Evolutionary conservation across 2,888 invertebrate species (phyloP).

Genomic region (Acleris literana): DNA sequence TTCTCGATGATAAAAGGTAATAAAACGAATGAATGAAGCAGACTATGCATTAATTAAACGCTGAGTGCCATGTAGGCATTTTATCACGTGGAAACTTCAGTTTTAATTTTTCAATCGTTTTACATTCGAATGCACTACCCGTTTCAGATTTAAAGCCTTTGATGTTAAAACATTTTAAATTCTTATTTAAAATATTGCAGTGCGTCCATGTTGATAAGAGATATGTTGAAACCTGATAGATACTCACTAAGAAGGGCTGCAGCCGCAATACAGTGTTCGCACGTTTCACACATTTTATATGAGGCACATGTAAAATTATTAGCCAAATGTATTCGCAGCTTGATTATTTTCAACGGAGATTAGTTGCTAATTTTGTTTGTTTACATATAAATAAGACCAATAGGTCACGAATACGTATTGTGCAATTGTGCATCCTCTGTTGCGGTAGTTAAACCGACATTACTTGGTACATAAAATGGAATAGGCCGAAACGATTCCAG

Average conservation of each 20-base stretch:
- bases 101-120: slow-evolving; percentile 40
- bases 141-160: slow-evolving; percentile 38
- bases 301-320: no score
- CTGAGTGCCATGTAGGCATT: slow-evolving; percentile 24
- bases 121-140: slow-evolving; percentile 37
- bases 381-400: background rate
- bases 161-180: slow-evolving; percentile 26
- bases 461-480: slow-evolving; percentile 23
- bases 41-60: slow-evolving; percentile 25
- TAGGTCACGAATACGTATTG: slow-evolving; percentile 19
- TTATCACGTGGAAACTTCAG: slow-evolving; percentile 35
- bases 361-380: no score
- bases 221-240: background rate
- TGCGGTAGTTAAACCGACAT: slow-evolving; percentile 19
- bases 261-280: no score
- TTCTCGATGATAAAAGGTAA: slow-evolving; percentile 4
- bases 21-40: slow-evolving; percentile 15
- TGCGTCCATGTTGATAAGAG: background rate
- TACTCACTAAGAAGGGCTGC: no score
- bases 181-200: background rate
- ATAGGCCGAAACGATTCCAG: slow-evolving; percentile 30
- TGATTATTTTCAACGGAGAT: no score
- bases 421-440: slow-evolving; percentile 3
- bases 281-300: no score
- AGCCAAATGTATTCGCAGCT: no score